Evolutionary conservation across 1,140 invertebrate genomes (phyloP).

Genomic region (Caerostris extrusa): DNA sequence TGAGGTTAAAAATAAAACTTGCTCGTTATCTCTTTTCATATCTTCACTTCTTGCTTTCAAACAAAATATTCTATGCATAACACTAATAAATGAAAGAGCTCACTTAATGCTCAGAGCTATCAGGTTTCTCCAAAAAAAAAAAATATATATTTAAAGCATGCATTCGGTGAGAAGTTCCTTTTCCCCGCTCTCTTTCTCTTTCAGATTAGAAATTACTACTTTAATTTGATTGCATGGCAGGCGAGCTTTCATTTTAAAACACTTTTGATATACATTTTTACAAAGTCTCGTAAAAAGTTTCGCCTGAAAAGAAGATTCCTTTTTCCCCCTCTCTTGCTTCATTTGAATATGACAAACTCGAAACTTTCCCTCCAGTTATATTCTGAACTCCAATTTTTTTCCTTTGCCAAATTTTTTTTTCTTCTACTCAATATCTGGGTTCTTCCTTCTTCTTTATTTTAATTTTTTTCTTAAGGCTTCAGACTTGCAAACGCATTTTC

Average conservation of each 20-base stretch:
- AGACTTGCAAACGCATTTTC: background rate
- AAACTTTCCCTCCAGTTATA: conserved; percentile 40
- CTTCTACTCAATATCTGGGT: background rate
- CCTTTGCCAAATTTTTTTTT: no score
- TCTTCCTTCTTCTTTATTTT: background rate
- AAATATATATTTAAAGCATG: background rate
- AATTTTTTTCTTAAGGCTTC: background rate
- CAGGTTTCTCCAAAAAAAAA: conserved; percentile 19
- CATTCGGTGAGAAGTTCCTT: background rate
- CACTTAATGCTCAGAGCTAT: background rate
- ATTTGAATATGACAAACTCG: conserved; percentile 57
- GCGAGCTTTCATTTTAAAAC: conserved; percentile 17
- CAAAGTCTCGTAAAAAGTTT: conserved; percentile 49
- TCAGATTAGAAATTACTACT: conserved; percentile 43
- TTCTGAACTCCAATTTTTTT: background rate
- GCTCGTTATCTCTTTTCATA: no score
- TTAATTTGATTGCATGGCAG: conserved; percentile 42
- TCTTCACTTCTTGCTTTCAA: no score
- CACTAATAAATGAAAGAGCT: background rate
- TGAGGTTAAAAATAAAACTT: no score
- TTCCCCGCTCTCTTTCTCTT: conserved; percentile 20
- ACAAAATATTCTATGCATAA: no score
- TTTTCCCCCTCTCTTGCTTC: conserved; percentile 2
- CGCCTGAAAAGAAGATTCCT: background rate
- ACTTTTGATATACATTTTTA: conserved; percentile 34